Evolutionary conservation across 2,113 vertebrate species (phyloP), one percentile per base, ranked within the genome.

Genomic region (Mus musculus): DNA sequence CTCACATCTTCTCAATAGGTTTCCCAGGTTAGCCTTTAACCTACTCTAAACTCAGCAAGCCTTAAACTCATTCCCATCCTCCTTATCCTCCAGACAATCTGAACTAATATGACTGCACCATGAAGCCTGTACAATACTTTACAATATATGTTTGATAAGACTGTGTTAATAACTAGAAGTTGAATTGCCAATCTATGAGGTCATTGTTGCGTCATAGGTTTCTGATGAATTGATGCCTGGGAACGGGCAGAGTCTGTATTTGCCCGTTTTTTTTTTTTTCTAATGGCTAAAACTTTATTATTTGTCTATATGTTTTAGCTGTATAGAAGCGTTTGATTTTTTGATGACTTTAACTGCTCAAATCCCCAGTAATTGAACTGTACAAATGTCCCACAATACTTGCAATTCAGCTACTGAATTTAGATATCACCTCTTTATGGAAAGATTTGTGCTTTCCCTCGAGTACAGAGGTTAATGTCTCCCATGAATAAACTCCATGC

Each of bases 151-250:
- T 93, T 88, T 82, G 20, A 59, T 52, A 42, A 61, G 4, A 54
- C 1, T 87, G 9, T 36, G 28, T 69, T 28, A 7, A 11, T 8
- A 24, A 14, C 3, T 11, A 56, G n/a, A 75, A 89, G n/a, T 2
- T 63, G 46, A 11, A 93, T 22, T 61, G 14, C 19, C 76, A 75
- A 75, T 71, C 30, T 49, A 1, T 71, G 56, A 81, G 63, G 49
- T 71, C 14, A 28, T 39, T 65, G 28, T 13, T 1, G 0, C 2
- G 2, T 67, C 11, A 14, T 19, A 75, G 63, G 8, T 1, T 90
- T 42, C 4, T 36, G 16, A 42, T 42, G 42, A 42, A 42, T 42
- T 42, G 0, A 0, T 42, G 42, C 39, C 46, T 89, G 78, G 16
- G 14, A 80, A 65, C 52, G 4, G 8, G 11, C 16, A 0, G 14